Percentiles rank a stretch among this genome's conserved stretches.
phyloP scores from a whole-genome alignment of 2,888 invertebrate species.

The Morinoia aosen region DNA sequence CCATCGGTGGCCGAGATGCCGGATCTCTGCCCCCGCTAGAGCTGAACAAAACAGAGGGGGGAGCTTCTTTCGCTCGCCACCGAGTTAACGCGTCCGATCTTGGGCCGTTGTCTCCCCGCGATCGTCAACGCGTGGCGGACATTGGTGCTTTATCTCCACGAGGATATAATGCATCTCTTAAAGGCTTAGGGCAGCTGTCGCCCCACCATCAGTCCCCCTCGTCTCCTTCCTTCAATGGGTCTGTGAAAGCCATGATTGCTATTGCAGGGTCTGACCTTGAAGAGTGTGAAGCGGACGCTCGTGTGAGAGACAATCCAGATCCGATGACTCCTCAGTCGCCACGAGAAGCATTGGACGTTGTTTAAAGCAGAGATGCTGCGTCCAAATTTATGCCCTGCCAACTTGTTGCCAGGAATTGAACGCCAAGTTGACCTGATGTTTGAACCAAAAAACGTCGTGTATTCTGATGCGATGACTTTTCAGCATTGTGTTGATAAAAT shows the following conservation, averaged over 20 bases:
- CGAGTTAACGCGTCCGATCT: neutral
- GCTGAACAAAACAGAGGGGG: neutral
- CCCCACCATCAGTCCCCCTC: neutral
- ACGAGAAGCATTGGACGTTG: neutral
- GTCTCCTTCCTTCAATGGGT: neutral
- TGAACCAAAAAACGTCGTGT: no score
- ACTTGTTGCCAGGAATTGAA: no score
- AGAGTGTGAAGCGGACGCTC: neutral
- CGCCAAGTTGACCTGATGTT: no score
- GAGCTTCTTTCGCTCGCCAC: neutral
- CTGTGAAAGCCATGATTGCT: neutral
- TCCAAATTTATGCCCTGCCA: no score
- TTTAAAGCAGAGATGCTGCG: neutral
- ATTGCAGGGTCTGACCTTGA: neutral
- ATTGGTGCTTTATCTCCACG: neutral
- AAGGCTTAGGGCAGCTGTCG: neutral
- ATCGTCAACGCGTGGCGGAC: neutral
- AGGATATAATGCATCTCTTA: neutral
- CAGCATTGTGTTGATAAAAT: neutral
- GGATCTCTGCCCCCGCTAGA: conserved; percentile 32
- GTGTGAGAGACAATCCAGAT: neutral
- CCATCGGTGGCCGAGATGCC: neutral
- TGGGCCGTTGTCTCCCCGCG: conserved; percentile 7
- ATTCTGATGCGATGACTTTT: neutral
- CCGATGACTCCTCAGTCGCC: conserved; percentile 15